phyloP scores from a whole-genome alignment of 2,797 vertebrate genomes.

The Coendou prehensilis region DNA sequence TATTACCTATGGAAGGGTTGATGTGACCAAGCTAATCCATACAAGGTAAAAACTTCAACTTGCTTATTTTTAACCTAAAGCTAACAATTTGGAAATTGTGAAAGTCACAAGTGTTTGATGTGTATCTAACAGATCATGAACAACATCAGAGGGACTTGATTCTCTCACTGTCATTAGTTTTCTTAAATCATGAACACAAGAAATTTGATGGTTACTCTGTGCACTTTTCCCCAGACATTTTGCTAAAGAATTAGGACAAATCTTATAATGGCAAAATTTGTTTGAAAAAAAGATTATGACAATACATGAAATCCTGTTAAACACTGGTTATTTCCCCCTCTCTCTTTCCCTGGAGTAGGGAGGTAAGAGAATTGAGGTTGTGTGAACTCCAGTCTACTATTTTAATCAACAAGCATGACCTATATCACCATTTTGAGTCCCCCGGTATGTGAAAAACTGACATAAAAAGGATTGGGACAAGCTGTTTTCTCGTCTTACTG shows the following conservation, averaged over 20 bases:
- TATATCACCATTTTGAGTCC: conserved; percentile 2
- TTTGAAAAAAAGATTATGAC: neutral
- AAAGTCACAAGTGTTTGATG: neutral
- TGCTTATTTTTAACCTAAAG: neutral
- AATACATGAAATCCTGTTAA: conserved; percentile 53
- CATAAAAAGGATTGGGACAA: conserved; percentile 59
- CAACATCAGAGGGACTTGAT: neutral
- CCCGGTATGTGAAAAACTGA: conserved; percentile 27
- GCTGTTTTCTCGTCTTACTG: conserved; percentile 39
- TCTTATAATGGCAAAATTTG: conserved; percentile 25
- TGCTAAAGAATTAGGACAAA: conserved; percentile 56
- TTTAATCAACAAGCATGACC: conserved; percentile 53
- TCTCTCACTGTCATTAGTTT: neutral
- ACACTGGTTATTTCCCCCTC: neutral
- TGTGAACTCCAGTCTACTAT: conserved; percentile 46
- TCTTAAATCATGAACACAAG: neutral
- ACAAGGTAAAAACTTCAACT: neutral
- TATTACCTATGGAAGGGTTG: neutral
- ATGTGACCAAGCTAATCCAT: neutral
- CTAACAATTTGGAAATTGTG: conserved; percentile 32
- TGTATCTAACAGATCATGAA: neutral
- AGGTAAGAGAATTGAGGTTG: conserved; percentile 47
- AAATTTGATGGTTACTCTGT: conserved; percentile 25
- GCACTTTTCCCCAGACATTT: conserved; percentile 32
- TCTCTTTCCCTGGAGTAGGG: conserved; percentile 10